Evolutionary conservation across 2,113 vertebrate genomes (phyloP).

Genomic region (Ammospiza caudacuta): DNA sequence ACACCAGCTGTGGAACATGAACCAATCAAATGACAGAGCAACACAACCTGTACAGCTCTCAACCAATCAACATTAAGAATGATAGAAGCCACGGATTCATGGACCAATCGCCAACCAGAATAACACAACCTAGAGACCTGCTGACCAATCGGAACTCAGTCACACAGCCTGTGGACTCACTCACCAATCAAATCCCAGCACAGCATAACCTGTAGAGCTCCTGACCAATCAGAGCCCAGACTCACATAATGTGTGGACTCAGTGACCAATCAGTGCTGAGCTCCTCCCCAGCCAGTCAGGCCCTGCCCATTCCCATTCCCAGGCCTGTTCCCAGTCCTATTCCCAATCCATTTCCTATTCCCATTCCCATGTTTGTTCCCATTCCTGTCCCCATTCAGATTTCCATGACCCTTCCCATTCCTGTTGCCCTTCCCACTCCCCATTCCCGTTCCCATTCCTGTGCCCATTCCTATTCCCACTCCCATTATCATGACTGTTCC

Average conservation of each 20-base stretch:
- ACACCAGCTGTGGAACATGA: rapidly evolving
- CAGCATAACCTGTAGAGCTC: neutral
- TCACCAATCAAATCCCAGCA: neutral
- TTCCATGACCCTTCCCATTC: no score
- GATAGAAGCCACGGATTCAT: neutral
- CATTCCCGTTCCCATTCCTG: neutral
- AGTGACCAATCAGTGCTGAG: neutral
- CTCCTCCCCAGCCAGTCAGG: neutral
- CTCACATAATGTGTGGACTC: neutral
- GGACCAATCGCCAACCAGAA: neutral
- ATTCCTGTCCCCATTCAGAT: no score
- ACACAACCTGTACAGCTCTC: neutral
- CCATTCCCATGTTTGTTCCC: no score
- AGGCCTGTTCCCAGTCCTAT: rapidly evolving
- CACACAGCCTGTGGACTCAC: no score
- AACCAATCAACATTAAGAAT: neutral
- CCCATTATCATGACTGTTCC: rapidly evolving
- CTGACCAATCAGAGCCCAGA: neutral
- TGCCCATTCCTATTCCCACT: neutral
- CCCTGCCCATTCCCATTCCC: neutral
- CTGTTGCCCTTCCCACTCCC: no score
- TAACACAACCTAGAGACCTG: neutral
- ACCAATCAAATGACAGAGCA: neutral
- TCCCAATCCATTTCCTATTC: rapidly evolving
- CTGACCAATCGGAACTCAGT: neutral